Evolutionary conservation across 2,113 vertebrate species (phyloP).

Genomic region (Malurus elegans): DNA sequence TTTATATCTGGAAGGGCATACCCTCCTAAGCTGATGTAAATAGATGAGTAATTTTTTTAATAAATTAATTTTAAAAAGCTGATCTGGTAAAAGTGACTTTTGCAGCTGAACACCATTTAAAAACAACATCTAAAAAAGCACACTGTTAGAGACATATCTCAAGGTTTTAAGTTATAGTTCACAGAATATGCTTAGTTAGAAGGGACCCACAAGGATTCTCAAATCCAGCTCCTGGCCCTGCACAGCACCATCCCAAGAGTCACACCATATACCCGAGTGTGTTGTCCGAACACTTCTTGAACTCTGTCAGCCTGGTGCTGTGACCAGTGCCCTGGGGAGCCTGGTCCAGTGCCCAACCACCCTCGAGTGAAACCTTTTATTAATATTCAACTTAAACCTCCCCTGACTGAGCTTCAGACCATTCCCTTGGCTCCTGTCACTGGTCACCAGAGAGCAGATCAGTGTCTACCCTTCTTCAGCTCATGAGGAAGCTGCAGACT

Average conservation of each 20-base stretch:
- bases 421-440: not conserved
- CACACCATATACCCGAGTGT: not conserved
- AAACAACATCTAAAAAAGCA: not conserved
- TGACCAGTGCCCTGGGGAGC: not conserved
- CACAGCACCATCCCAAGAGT: not conserved
- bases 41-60: not conserved
- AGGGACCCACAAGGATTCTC: fast-evolving
- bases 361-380: not conserved
- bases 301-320: not conserved
- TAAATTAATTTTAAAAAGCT: not conserved
- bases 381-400: not conserved
- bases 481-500: not conserved
- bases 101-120: not conserved
- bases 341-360: not conserved
- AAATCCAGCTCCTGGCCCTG: not conserved
- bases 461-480: not conserved
- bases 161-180: not conserved
- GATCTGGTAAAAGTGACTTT: not conserved
- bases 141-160: not conserved
- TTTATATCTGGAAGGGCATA: not conserved
- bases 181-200: not conserved
- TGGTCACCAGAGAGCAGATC: not conserved
- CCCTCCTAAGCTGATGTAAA: not conserved
- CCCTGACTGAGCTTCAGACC: fast-evolving
- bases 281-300: not conserved